Evolutionary conservation across 2,888 invertebrate species (phyloP), one percentile per base, ranked within the genome.

Genomic region (Steromphala cineraria): DNA sequence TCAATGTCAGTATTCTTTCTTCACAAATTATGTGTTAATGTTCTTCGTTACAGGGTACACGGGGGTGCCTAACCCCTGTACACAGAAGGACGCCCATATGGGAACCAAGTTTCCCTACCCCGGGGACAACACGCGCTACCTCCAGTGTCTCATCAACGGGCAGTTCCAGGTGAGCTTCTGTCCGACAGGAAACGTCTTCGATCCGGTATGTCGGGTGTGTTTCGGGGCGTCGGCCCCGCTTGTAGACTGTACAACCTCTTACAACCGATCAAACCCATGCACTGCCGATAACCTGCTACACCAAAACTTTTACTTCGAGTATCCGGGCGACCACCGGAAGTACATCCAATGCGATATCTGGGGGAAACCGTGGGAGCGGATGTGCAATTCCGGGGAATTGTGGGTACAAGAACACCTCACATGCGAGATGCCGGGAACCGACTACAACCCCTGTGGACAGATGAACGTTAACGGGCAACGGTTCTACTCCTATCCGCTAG

Each of bases 311-410:
- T 87, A 84, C 74, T 87, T 85, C 55, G 83, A 84, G 3, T 85
- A 85, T 53, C 75, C 67, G 13, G 81, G 80, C 1, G 83, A 87
- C 80, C 80, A 78, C 4, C 85, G 86, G 67, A 82, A 87, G 46
- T 89, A 87, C 80, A 88, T 89, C 71, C 89, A 89, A 67, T 89
- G 89, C 78, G 89, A 89, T 62, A 52, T 86, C 4, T 80, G 79
- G 31, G 89, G 89, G 0, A 56, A 80, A 8, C 77, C 82, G 76
- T 87, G 82, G 53, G 75, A 87, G 17, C 79, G 78, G 78, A 67
- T 78, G 21, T 88, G 87, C 77, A 81, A 46, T 19, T 17, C 36
- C 10, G n/a, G 55, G 2, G 67, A 55, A 36, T 55, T 84, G 8
- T 89, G 89, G 89, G 87, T 86, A 21, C 86, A 89, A 46, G 56